phyloP scores from a whole-genome alignment of 2,113 vertebrate genomes.

The Campylorhamphus procurvoides region DNA sequence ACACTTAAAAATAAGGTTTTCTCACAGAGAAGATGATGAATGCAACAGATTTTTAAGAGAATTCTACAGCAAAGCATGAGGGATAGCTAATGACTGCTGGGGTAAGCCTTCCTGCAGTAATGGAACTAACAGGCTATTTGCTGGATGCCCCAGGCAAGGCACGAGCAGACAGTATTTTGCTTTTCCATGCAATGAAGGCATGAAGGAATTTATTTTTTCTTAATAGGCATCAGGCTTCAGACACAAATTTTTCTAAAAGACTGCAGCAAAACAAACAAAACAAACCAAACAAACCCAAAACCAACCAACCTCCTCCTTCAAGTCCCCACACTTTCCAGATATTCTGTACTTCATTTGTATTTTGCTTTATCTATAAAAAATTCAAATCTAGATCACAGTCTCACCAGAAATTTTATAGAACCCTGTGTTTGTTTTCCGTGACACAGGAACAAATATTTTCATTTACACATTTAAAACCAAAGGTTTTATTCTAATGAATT shows the following conservation, averaged over 20 bases:
- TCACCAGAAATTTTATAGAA: background rate
- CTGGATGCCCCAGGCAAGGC: background rate
- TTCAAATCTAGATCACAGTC: background rate
- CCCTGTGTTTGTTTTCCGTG: background rate
- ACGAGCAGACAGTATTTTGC: background rate
- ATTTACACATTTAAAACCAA: conserved; percentile 18
- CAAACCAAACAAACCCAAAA: background rate
- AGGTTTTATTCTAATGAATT: conserved; percentile 37
- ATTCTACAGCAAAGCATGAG: background rate
- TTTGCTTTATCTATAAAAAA: background rate
- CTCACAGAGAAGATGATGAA: background rate
- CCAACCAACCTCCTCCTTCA: background rate
- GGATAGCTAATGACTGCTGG: background rate
- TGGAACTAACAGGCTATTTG: background rate
- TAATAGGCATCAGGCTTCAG: background rate
- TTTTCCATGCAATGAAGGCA: background rate
- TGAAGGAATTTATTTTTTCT: background rate
- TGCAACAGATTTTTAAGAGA: background rate
- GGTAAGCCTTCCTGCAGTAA: conserved; percentile 10
- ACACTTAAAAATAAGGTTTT: background rate
- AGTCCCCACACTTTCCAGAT: background rate
- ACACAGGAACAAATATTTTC: background rate
- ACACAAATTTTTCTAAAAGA: background rate
- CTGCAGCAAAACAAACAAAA: background rate
- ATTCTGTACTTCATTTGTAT: conserved; percentile 8